Evolutionary conservation across 1,140 invertebrate species (phyloP).

Genomic region (Pseudachorutes palmiensis): DNA sequence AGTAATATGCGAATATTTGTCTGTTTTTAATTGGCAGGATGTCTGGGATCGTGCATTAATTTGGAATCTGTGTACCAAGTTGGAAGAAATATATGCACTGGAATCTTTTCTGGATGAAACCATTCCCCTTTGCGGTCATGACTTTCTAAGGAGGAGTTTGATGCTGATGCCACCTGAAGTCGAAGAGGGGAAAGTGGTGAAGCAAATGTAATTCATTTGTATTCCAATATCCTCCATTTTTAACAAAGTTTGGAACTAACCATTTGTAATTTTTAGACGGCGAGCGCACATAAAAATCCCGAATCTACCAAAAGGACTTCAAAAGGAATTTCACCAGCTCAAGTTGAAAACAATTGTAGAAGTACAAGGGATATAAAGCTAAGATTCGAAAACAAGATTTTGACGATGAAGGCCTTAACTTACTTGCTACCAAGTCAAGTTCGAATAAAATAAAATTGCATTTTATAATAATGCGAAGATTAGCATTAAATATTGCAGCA

Average conservation of each 20-base stretch:
- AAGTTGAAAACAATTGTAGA: neutral
- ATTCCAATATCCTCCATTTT: neutral
- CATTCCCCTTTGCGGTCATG: neutral
- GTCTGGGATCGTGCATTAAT: slow-evolving; percentile 4
- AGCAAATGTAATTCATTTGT: slow-evolving; percentile 1
- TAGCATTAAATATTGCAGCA: no score
- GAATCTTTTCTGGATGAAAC: slow-evolving; percentile 12
- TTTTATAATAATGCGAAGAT: no score
- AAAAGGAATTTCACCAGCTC: slow-evolving; percentile 7
- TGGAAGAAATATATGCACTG: slow-evolving; percentile 1
- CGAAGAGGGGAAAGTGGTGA: neutral
- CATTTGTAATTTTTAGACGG: neutral
- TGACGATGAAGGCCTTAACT: no score
- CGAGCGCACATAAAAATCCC: neutral
- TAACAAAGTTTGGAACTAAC: neutral
- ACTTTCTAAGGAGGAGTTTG: neutral
- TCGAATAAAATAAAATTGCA: no score
- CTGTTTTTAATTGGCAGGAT: neutral
- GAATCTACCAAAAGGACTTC: slow-evolving; percentile 12
- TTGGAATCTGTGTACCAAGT: slow-evolving; percentile 9
- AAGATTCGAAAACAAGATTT: no score
- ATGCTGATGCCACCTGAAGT: slow-evolving; percentile 14
- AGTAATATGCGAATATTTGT: neutral
- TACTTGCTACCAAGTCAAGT: no score
- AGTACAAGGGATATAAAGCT: neutral